A percentile compares a stretch with the other conserved stretches of the same genome.
Conservation (phyloP, 2,888 invertebrate genomes). For the Antheraea yamamai region DNA sequence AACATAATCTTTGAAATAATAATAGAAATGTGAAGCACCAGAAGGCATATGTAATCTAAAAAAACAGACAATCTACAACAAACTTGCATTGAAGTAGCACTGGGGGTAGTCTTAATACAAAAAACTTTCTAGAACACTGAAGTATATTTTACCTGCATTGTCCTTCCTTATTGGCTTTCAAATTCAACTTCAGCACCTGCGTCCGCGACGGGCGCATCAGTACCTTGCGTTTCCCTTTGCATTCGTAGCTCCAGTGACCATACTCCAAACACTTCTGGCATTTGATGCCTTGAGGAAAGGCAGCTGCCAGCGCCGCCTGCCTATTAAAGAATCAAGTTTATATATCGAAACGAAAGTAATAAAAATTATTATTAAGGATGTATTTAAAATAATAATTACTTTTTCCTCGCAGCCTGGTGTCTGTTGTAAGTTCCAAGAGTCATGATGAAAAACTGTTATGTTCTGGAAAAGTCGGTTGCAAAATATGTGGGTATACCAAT, state of each 20-base stretch:
- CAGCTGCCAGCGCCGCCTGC: slow-evolving; percentile 83
- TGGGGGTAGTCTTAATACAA: slow-evolving; percentile 28
- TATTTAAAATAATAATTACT: slow-evolving; percentile 49
- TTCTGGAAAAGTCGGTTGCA: slow-evolving; percentile 16
- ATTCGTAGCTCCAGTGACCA: slow-evolving; percentile 98
- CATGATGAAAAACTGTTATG: slow-evolving; percentile 47
- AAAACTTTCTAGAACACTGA: slow-evolving; percentile 20
- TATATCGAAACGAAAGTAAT: background rate
- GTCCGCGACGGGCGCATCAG: slow-evolving; percentile 92
- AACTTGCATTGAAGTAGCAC: background rate
- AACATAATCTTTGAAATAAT: background rate
- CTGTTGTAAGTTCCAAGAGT: slow-evolving; percentile 76
- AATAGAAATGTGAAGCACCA: background rate
- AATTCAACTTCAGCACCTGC: slow-evolving; percentile 86
- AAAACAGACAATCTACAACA: background rate
- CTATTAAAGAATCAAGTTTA: slow-evolving; percentile 45
- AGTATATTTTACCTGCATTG: slow-evolving; percentile 52
- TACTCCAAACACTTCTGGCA: slow-evolving; percentile 96
- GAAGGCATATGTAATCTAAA: background rate
- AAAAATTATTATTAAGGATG: slow-evolving; percentile 5
- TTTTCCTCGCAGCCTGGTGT: slow-evolving; percentile 72
- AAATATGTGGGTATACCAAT: slow-evolving; percentile 34
- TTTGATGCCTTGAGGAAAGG: slow-evolving; percentile 88
- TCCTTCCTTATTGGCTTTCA: slow-evolving; percentile 66
- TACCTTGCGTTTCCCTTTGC: slow-evolving; percentile 94